These are phyloP conservation scores for Habropoda laboriosa DNA, from an alignment of 1,140 invertebrate species.

Conservation along the genomic window DNA sequence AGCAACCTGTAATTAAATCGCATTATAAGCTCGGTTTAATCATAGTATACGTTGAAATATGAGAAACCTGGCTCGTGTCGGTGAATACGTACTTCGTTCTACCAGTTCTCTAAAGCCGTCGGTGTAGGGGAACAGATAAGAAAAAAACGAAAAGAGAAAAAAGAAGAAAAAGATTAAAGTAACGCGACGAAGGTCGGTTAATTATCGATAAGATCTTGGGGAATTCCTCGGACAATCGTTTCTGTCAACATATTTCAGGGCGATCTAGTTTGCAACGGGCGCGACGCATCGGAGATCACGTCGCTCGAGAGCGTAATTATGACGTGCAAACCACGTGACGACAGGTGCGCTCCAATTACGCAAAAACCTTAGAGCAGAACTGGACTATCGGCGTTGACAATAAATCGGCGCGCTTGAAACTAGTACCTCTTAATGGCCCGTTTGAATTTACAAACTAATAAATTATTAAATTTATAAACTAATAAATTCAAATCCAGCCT, in stretches of 20 bases:
- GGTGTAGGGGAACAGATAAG: too few species aligned
- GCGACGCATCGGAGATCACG: not conserved
- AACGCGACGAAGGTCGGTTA: not conserved
- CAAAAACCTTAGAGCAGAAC: not conserved
- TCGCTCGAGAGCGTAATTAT: not conserved
- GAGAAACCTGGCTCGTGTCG: conserved; percentile 15
- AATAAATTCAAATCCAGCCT: not conserved
- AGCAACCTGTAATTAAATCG: too few species aligned
- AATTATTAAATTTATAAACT: not conserved
- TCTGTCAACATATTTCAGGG: not conserved
- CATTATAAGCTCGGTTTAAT: conserved; percentile 2
- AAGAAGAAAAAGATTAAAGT: not conserved
- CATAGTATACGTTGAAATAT: not conserved
- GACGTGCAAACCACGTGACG: not conserved
- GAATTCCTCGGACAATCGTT: not conserved
- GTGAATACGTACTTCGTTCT: not conserved
- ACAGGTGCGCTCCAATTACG: not conserved
- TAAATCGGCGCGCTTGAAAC: not conserved
- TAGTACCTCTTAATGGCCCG: too few species aligned
- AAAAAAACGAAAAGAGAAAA: too few species aligned
- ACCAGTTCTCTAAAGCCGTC: too few species aligned
- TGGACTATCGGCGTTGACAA: too few species aligned
- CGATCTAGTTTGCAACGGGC: not conserved
- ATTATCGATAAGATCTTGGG: not conserved
- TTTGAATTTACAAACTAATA: not conserved